phyloP scores from a whole-genome alignment of 2,797 vertebrate genomes.

The Orestias chungarensis region DNA sequence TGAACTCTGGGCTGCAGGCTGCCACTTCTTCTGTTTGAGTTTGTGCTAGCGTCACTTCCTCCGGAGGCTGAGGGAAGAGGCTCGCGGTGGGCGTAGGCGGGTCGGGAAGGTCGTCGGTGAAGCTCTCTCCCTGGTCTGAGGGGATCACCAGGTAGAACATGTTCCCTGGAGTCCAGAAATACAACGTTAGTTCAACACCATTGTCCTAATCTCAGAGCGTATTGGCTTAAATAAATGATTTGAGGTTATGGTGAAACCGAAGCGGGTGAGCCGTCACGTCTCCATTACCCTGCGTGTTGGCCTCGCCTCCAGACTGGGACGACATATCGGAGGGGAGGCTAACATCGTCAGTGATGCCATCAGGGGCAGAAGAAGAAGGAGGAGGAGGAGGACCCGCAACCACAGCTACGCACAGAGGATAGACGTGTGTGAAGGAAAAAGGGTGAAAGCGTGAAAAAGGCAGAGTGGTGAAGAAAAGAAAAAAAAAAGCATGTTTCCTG shows the following conservation, averaged over 20 bases:
- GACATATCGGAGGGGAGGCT: slow-evolving; percentile 69
- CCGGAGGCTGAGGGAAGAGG: slow-evolving; percentile 40
- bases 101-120: slow-evolving; percentile 68
- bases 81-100: slow-evolving; percentile 43
- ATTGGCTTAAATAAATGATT: neutral
- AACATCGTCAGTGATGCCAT: slow-evolving; percentile 78
- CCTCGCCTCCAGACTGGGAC: slow-evolving; percentile 68
- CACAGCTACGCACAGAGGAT: slow-evolving; percentile 77
- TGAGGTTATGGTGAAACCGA: neutral
- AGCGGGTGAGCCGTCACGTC: slow-evolving; percentile 1
- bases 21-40: slow-evolving; percentile 1
- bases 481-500: slow-evolving; percentile 1
- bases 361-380: slow-evolving; percentile 80
- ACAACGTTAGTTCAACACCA: neutral
- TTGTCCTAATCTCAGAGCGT: neutral
- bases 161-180: slow-evolving; percentile 68
- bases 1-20: neutral
- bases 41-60: slow-evolving; percentile 36
- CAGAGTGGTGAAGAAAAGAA: slow-evolving; percentile 12
- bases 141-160: slow-evolving; percentile 81
- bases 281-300: slow-evolving; percentile 66
- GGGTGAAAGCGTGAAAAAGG: slow-evolving; percentile 16
- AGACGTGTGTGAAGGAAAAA: slow-evolving; percentile 53
- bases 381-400: slow-evolving; percentile 78
- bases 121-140: slow-evolving; percentile 70